Conservation (phyloP, 1,140 invertebrate genomes). For the Pinna nobilis region DNA sequence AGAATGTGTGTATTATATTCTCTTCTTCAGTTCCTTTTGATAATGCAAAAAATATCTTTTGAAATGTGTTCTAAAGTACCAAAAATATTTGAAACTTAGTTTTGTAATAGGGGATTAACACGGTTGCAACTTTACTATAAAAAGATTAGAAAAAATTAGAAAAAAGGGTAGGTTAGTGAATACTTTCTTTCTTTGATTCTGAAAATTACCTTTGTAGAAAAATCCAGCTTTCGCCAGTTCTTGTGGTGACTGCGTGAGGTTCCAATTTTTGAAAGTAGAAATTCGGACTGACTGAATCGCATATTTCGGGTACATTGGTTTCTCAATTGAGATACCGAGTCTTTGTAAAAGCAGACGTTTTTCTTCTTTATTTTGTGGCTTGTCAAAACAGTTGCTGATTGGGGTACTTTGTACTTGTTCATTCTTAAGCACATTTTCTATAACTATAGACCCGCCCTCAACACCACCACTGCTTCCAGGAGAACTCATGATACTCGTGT, state of each 20-base stretch:
- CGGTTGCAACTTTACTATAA: too few species aligned
- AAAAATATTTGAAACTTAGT: too few species aligned
- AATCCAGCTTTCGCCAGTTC: slow-evolving; percentile 3
- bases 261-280: not conserved
- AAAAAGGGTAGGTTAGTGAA: not conserved
- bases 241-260: not conserved
- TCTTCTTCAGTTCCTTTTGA: not conserved
- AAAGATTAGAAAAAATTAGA: not conserved
- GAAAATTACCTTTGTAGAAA: slow-evolving; percentile 7
- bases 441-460: too few species aligned
- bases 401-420: too few species aligned
- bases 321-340: slow-evolving; percentile 11
- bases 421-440: too few species aligned
- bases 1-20: not conserved
- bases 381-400: too few species aligned
- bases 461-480: too few species aligned
- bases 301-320: slow-evolving; percentile 6
- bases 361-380: too few species aligned
- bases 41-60: not conserved
- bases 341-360: too few species aligned
- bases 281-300: not conserved
- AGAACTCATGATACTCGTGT: too few species aligned
- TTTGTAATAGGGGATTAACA: too few species aligned
- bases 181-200: not conserved
- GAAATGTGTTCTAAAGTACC: not conserved